Evolutionary conservation across 2,797 vertebrate genomes (phyloP).

Genomic region (Clarias pachynema): DNA sequence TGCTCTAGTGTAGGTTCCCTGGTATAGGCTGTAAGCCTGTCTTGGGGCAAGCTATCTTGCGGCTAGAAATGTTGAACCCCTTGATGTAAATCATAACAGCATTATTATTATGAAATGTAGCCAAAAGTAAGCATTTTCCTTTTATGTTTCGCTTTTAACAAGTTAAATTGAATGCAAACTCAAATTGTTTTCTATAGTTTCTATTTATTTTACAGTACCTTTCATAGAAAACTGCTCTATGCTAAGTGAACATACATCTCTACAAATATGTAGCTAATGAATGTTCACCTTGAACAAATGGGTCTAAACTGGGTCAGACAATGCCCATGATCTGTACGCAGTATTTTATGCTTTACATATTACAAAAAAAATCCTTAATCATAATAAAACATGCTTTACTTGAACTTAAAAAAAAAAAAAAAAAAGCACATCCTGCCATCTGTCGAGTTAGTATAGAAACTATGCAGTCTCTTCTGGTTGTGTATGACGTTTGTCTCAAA

Average conservation of each 20-base stretch:
- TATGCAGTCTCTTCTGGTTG: background rate
- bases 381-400: background rate
- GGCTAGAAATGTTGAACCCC: background rate
- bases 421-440: slow-evolving; percentile 23
- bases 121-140: background rate
- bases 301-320: background rate
- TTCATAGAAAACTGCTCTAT: background rate
- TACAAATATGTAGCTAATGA: background rate
- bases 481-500: slow-evolving; percentile 22
- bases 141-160: background rate
- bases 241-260: background rate
- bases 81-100: background rate
- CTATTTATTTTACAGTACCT: background rate
- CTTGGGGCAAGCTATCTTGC: background rate
- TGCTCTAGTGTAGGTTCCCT: no score
- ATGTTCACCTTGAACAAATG: background rate
- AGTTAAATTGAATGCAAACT: background rate
- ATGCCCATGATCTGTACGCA: background rate
- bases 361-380: slow-evolving; percentile 1
- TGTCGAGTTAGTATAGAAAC: background rate
- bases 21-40: no score
- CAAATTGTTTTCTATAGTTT: background rate
- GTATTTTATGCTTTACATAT: background rate
- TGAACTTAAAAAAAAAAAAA: background rate
- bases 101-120: no score